Evolutionary conservation across 2,888 invertebrate species (phyloP), one percentile per base, ranked within the genome.

Genomic region (Thera obeliscata): DNA sequence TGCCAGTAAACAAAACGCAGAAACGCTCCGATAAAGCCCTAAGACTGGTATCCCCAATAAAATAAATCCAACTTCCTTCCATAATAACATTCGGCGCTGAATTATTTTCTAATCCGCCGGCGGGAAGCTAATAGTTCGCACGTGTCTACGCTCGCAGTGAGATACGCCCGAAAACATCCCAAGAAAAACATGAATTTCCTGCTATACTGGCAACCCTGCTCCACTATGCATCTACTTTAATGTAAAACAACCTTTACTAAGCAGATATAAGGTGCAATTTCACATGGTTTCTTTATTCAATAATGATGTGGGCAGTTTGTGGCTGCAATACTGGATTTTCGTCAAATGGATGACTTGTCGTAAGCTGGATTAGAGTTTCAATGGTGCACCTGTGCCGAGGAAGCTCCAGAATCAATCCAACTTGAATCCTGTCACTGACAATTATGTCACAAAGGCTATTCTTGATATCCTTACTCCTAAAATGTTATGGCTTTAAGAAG

Each of bases 121-220:
- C 87, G 87, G 88, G 87, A 87, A 87, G 91, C 92, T 93, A 93
- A 93, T 93, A 93, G 93, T 92, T 91, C 84, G 91, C 92, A 93
- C 93, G 93, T 93, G 93, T 87, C 84, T 86, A 87, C 84, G 81
- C 87, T 86, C 84, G 84, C 81, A 76, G 88, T 91, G 90, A 93
- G 83, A 89, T 91, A 92, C 83, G 82, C 80, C 79, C 80, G 89
- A 87, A 89, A 89, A 89, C 91, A 89, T 87, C 89, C 90, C 86
- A 89, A 91, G 91, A 88, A 93, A 93, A 93, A 93, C 93, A 93
- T 87, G 89, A 88, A 87, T 91, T 91, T 88, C 89, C 91, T 84
- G 81, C 83, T 80, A 81, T 61, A 50, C 36, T 59, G 58, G 58
- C 50, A 65, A 55, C 61, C 54, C 57, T 64, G 54, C 6, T 2